A percentile compares a stretch with the other conserved stretches of the same genome.
These are phyloP conservation scores for Hirtodrosophila confusa DNA, from an alignment of 2,888 invertebrate species.

Conservation along the genomic window DNA sequence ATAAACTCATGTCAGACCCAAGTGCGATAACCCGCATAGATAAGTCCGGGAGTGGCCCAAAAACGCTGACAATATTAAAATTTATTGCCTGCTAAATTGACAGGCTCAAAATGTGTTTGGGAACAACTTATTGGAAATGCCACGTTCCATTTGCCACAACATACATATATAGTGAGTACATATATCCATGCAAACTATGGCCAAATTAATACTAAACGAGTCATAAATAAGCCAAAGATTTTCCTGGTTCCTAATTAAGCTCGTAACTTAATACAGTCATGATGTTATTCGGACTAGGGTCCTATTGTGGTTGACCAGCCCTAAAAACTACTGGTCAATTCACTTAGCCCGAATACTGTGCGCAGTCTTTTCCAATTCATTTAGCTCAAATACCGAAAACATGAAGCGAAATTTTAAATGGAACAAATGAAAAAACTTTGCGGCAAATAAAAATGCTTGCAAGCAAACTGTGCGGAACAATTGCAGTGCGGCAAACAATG, in stretches of 20 bases:
- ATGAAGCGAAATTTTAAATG: slow-evolving; percentile 16
- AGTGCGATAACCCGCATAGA: slow-evolving; percentile 80
- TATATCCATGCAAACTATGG: slow-evolving; percentile 1
- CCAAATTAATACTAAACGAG: slow-evolving; percentile 29
- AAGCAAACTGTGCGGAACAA: slow-evolving; percentile 76
- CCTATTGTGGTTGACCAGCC: not conserved
- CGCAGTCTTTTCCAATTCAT: slow-evolving; percentile 59
- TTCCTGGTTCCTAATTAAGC: slow-evolving; percentile 52
- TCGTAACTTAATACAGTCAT: slow-evolving; percentile 42
- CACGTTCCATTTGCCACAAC: slow-evolving; percentile 15
- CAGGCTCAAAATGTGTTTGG: slow-evolving; percentile 47
- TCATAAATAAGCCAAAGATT: slow-evolving; percentile 45
- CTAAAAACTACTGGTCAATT: slow-evolving; percentile 27
- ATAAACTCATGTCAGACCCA: slow-evolving; percentile 38
- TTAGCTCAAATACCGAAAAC: slow-evolving; percentile 36
- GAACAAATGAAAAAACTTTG: slow-evolving; percentile 60
- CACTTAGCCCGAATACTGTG: slow-evolving; percentile 51
- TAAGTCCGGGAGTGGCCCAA: slow-evolving; percentile 51
- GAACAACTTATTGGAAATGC: slow-evolving; percentile 36
- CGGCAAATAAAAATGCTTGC: slow-evolving; percentile 26
- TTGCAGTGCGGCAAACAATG: slow-evolving; percentile 72
- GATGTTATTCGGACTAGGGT: not conserved
- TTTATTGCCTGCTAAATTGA: slow-evolving; percentile 82
- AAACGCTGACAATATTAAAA: slow-evolving; percentile 70
- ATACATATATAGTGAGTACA: slow-evolving; percentile 3